These are phyloP conservation scores for Mastigias papua DNA, from an alignment of 30 jellyfish, hydroid and myxozoan genomes.

Conservation along the genomic window DNA sequence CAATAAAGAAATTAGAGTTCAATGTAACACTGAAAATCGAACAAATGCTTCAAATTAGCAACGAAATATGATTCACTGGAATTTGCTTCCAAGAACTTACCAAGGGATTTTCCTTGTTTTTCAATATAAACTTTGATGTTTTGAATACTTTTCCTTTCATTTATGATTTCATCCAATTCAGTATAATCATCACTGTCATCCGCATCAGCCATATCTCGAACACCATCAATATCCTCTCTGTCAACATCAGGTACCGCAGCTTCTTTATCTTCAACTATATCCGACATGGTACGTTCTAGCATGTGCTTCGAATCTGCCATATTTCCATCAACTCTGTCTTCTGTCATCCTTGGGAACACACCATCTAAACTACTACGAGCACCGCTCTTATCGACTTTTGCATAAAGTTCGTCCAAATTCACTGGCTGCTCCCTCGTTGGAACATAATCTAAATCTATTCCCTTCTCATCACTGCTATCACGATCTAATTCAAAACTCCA, in stretches of 20 bases:
- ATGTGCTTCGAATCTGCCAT: neutral
- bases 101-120: constrained; percentile 44
- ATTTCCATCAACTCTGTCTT: neutral
- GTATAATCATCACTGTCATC: constrained; percentile 58
- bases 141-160: neutral
- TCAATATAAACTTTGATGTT: constrained; percentile 29
- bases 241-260: constrained; percentile 7
- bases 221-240: neutral
- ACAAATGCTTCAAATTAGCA: no score
- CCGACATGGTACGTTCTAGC: constrained; percentile 61
- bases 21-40: no score
- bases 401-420: constrained; percentile 53
- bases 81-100: constrained; percentile 23
- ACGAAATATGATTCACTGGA: no score
- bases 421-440: constrained; percentile 52
- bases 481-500: constrained; percentile 49
- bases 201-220: constrained; percentile 22
- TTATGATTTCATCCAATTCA: neutral
- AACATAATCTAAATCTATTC: constrained; percentile 36
- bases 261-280: constrained; percentile 49
- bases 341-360: constrained; percentile 1
- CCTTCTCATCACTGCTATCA: neutral
- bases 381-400: constrained; percentile 69
- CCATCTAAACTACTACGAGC: constrained; percentile 15
- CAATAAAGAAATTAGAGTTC: no score